phyloP scores from a whole-genome alignment of 2,888 invertebrate species.

The Erpobdella octoculata region DNA sequence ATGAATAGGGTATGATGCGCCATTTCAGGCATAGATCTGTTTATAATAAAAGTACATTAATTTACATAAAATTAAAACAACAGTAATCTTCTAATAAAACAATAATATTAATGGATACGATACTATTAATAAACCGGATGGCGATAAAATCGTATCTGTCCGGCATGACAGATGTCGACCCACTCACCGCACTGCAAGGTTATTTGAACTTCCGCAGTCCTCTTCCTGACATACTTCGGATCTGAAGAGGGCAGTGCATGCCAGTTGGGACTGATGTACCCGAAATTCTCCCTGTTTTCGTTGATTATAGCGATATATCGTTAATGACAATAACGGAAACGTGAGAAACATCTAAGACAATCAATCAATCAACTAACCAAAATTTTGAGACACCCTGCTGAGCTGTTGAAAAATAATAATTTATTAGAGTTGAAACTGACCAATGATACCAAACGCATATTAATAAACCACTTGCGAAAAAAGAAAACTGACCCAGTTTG shows the following conservation, averaged over 20 bases:
- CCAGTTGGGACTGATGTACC: constrained; percentile 50
- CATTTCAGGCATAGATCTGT: constrained; percentile 53
- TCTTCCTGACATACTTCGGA: constrained; percentile 46
- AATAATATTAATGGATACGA: too few species aligned
- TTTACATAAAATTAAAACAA: too few species aligned
- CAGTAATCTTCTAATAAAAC: too few species aligned
- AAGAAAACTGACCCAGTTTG: too few species aligned
- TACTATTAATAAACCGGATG: too few species aligned
- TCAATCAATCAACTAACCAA: constrained; percentile 43
- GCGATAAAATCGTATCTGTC: too few species aligned
- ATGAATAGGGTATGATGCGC: constrained; percentile 51
- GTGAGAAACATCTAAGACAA: background rate
- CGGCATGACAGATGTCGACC: too few species aligned
- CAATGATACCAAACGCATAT: background rate
- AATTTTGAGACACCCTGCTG: constrained; percentile 49
- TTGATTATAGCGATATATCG: too few species aligned
- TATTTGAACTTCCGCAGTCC: constrained; percentile 50
- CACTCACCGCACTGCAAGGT: constrained; percentile 53
- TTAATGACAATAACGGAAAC: too few species aligned
- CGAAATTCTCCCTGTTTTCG: constrained; percentile 52
- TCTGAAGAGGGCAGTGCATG: constrained; percentile 51
- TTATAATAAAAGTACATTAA: background rate
- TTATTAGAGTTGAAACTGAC: background rate
- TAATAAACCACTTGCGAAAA: too few species aligned
- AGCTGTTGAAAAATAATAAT: constrained; percentile 38